Evolutionary conservation across 2,888 invertebrate species (phyloP), one percentile per base, ranked within the genome.

Genomic region (Stegana nigrithorax): DNA sequence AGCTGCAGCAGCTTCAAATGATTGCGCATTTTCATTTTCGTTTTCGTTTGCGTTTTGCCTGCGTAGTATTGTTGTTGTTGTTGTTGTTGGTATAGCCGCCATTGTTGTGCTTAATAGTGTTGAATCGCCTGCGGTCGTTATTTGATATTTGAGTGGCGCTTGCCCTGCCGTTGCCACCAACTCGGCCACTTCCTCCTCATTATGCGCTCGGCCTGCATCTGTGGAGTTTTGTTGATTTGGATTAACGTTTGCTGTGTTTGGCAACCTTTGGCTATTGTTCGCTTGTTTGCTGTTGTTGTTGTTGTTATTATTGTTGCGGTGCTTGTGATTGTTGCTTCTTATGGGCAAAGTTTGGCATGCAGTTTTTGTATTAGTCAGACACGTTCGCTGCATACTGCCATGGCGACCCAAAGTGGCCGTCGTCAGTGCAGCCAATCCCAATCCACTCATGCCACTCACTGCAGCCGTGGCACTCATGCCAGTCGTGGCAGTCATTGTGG

Each of bases 271-370:
- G n/a, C 29, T 29, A 10, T 10, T 29, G 29, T 29, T 29, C 29
- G 36, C 36, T 14, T n/a, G 10, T 36, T 63, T 60, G 63, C 53
- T 59, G 39, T 58, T 66, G 60, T 51, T 59, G 61, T 42, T 56
- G 32, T 39, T 59, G 47, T 39, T n/a, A n/a, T 59, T n/a, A 27
- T 58, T 23, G 45, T 47, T 47, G 10, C 29, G 19, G 32, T 32
- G 14, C 17, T 32, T 53, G 17, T 53, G 21, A 23, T 19, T 45
- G 45, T 1, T 29, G 5, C 44, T 61, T 53, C 45, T 55, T 53
- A 59, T 61, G 63, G 67, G 67, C 44, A 67, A 50, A 5, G 67
- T 67, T 47, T 67, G 67, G 45, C 66, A 61, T 57, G 60, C 57
- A 53, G 23, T 58, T 14, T 57, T 50, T 25, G 5, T 6, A 51